Evolutionary conservation across 2,113 vertebrate species (phyloP).

Genomic region (Petroica traversi): DNA sequence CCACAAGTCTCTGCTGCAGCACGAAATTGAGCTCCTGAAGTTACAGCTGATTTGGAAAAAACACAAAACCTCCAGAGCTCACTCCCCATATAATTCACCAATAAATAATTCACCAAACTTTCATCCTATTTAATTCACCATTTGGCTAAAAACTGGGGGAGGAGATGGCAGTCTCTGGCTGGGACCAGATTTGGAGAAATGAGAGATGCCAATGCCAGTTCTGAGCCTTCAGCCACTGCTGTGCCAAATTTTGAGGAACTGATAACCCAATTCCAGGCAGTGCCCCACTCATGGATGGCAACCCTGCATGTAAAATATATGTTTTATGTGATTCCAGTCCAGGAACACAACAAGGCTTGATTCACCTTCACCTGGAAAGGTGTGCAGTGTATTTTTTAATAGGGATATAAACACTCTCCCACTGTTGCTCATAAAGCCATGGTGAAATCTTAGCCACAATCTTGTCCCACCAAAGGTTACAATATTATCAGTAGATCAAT

Average conservation of each 20-base stretch:
- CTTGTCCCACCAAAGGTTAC: background rate
- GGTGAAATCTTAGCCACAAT: background rate
- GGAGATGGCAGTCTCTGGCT: too few relatives aligned
- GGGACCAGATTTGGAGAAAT: background rate
- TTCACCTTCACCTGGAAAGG: background rate
- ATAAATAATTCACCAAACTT: background rate
- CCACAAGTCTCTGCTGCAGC: background rate
- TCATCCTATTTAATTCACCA: background rate
- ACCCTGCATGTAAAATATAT: background rate
- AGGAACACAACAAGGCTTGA: background rate
- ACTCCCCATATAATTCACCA: background rate
- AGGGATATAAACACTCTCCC: background rate
- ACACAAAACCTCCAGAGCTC: background rate
- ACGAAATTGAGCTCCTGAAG: background rate
- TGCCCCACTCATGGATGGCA: background rate
- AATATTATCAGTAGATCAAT: background rate
- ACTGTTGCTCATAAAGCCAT: background rate
- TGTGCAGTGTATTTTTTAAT: background rate
- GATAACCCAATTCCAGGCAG: background rate
- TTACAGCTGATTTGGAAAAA: background rate
- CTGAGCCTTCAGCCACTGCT: background rate
- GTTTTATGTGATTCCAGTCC: background rate
- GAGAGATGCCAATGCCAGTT: background rate
- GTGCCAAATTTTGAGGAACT: background rate
- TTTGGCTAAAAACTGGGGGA: background rate